Percentiles rank a stretch among this genome's conserved stretches.
These are phyloP conservation scores for Steatornis caripensis DNA, from an alignment of 2,113 vertebrate genomes.

Conservation along the genomic window DNA sequence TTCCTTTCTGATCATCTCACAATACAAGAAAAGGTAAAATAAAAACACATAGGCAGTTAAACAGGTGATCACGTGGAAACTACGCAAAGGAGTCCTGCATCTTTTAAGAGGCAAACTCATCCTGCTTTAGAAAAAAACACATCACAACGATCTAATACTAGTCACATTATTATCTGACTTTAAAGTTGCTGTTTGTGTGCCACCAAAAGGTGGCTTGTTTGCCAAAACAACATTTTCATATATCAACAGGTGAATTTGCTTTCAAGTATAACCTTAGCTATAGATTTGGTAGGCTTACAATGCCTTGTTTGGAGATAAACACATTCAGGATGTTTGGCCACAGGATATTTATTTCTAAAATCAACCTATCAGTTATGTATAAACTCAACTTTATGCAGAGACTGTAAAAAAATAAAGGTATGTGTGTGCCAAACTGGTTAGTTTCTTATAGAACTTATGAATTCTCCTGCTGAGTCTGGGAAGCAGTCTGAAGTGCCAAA, in stretches of 20 bases:
- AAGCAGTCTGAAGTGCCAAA: neutral
- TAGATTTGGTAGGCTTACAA: neutral
- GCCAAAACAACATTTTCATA: neutral
- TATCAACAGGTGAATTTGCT: neutral
- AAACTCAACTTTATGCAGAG: neutral
- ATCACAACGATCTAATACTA: neutral
- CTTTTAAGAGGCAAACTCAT: neutral
- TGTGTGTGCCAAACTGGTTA: neutral
- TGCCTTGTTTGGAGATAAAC: neutral
- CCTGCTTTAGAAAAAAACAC: neutral
- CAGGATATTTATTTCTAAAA: neutral
- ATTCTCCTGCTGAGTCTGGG: neutral
- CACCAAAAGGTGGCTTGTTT: neutral
- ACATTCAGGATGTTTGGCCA: neutral
- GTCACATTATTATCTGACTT: neutral
- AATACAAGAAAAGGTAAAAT: neutral
- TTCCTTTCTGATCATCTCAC: neutral
- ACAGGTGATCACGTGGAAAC: neutral
- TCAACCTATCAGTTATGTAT: neutral
- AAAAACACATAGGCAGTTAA: rapidly evolving
- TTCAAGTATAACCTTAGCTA: neutral
- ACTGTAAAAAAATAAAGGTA: neutral
- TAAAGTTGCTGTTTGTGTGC: neutral
- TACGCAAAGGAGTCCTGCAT: neutral
- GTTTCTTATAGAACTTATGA: neutral